Evolutionary conservation across 2,888 invertebrate species (phyloP), one percentile per base, ranked within the genome.

Genomic region (Diaphora mendica): DNA sequence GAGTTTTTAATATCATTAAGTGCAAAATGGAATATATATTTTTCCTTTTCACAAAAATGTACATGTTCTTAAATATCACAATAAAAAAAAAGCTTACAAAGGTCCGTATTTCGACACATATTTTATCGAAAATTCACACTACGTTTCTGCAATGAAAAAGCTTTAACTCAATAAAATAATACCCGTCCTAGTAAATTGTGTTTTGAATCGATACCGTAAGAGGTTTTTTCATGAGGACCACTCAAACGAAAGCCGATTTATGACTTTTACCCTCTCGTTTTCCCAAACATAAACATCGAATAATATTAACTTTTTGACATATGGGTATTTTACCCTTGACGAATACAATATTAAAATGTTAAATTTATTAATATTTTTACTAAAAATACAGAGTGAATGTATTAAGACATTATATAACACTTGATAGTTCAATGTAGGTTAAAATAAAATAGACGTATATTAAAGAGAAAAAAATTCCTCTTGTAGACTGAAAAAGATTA

Each of bases 121-220:
- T 26, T 59, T 59, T 59, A 59, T 26, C 59, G 13, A 13, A 59
- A 59, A 13, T 26, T 59, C 59, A 59, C 59, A 59, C 59, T 26
- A 26, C 59, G 15, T 26, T 26, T 15, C 59, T 26, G 13, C 26
- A 59, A 59, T 59, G 26, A 59, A 51, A 59, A 59, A 59, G 59
- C 59, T 26, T 59, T 59, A 59, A 59, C 59, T 59, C 59, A 26
- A 26, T 59, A 59, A 59, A 26, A 59, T 26, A 59, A 26, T 59
- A 59, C 26, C 26, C 26, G 26, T 13, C 1, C 59, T n/a, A 59
- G 59, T 26, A 59, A 59, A 59, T 59, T 59, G 59, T 59, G 59
- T 59, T 59, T 59, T 59, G 59, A 26, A 59, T 59, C 59, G 59
- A 59, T 59, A 59, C 59, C 15, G 15, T 59, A 59, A 59, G 59